Percentiles rank a stretch among this genome's conserved stretches.
Conservation (phyloP, 1,140 invertebrate species). For the Trichonephila clavata region DNA sequence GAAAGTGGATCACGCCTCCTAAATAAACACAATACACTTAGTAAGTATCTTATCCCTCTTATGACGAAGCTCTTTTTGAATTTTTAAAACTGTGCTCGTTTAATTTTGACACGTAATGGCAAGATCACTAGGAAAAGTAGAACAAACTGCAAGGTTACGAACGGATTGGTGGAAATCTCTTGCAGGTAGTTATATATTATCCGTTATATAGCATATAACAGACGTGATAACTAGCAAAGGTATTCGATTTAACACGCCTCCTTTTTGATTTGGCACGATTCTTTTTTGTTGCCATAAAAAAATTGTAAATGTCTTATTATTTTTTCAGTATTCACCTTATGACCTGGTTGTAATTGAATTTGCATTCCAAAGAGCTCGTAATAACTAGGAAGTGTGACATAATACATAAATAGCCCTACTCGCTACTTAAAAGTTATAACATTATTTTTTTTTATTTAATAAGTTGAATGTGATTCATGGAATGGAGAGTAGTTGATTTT, state of each 20-base stretch:
- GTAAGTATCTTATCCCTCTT: not conserved
- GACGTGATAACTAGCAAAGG: not conserved
- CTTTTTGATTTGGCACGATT: not conserved
- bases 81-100: not conserved
- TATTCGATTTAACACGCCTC: not conserved
- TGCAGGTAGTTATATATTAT: not conserved
- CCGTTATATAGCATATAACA: not conserved
- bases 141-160: conserved; percentile 1
- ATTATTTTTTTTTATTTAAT: too few species aligned
- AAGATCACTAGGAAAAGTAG: not conserved
- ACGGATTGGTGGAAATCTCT: not conserved
- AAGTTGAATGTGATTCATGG: too few species aligned
- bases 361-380: too few species aligned
- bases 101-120: not conserved
- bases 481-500: too few species aligned
- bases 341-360: too few species aligned
- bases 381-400: too few species aligned
- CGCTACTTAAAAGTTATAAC: too few species aligned
- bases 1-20: conserved; percentile 1
- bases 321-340: too few species aligned
- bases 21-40: not conserved
- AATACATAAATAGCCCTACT: too few species aligned
- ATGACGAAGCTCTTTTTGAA: not conserved
- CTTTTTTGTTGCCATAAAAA: too few species aligned
- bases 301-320: too few species aligned